These are phyloP conservation scores for Saturnia pavonia DNA, from an alignment of 2,888 invertebrate species.

Conservation along the genomic window DNA sequence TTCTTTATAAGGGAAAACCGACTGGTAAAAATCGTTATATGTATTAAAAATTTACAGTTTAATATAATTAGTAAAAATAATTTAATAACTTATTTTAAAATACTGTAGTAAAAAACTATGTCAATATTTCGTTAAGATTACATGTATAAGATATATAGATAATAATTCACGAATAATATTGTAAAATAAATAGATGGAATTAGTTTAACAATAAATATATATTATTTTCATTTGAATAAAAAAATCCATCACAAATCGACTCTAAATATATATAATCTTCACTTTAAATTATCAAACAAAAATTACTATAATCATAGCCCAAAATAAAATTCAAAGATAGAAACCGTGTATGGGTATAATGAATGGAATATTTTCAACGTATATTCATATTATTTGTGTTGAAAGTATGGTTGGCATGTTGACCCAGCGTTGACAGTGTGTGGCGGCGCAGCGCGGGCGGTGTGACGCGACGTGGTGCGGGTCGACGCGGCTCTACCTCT, in stretches of 20 bases:
- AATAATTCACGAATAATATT: too few species aligned
- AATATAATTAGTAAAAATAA: too few species aligned
- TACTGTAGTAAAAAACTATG: too few species aligned
- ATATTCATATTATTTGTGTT: not conserved
- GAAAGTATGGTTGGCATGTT: not conserved
- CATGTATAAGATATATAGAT: too few species aligned
- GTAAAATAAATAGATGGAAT: too few species aligned
- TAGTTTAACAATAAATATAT: not conserved
- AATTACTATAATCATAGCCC: not conserved
- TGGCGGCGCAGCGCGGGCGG: slow-evolving; percentile 15
- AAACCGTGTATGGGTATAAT: not conserved
- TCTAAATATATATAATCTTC: not conserved
- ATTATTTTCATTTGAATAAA: not conserved
- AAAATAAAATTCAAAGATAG: not conserved
- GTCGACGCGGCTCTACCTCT: slow-evolving; percentile 27
- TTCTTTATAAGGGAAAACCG: not conserved
- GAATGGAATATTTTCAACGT: not conserved
- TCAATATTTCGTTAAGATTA: too few species aligned
- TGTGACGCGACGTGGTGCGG: not conserved
- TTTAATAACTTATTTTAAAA: too few species aligned
- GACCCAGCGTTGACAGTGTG: slow-evolving; percentile 21
- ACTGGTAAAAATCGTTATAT: too few species aligned
- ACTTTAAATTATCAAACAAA: not conserved
- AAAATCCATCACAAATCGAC: not conserved
- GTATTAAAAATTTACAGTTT: too few species aligned